Percentiles rank a stretch among this genome's conserved stretches.
phyloP scores from a whole-genome alignment of 2,797 vertebrate genomes.

The Apogon hyalosoma region DNA sequence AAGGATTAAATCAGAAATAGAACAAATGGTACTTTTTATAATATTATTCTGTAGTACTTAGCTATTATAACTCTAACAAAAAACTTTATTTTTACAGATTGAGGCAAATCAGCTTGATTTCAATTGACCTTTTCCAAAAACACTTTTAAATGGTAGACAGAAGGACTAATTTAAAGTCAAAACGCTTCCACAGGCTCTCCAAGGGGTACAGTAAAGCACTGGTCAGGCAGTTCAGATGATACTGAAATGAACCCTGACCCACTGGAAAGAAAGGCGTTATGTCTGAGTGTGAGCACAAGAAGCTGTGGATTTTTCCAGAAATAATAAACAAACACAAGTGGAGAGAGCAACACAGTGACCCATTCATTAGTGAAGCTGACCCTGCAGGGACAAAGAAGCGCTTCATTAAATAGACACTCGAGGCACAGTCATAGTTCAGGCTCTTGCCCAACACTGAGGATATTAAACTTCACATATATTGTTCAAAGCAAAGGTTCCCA shows the following conservation, averaged over 20 bases:
- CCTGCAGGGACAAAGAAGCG: constrained; percentile 60
- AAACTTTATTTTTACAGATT: constrained; percentile 21
- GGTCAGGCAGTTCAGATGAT: constrained; percentile 49
- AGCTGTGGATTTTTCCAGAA: constrained; percentile 42
- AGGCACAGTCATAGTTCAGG: constrained; percentile 66
- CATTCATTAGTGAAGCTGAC: constrained; percentile 66
- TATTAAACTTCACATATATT: constrained; percentile 43
- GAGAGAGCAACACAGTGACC: constrained; percentile 43
- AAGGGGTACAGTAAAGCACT: constrained; percentile 4
- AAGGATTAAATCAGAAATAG: too few relatives aligned
- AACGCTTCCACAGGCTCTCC: neutral
- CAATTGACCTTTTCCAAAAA: neutral
- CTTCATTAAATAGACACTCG: constrained; percentile 74
- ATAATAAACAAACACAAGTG: constrained; percentile 59
- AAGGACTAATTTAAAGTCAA: constrained; percentile 14
- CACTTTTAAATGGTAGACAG: constrained; percentile 5
- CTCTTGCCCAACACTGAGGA: constrained; percentile 40
- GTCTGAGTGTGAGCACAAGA: constrained; percentile 9
- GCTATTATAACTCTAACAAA: neutral
- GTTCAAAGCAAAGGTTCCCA: constrained; percentile 19
- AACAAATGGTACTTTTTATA: too few relatives aligned
- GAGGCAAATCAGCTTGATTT: constrained; percentile 6
- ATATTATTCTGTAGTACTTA: too few relatives aligned
- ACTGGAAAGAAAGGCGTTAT: constrained; percentile 5
- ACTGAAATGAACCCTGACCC: constrained; percentile 50